Conservation (phyloP, 2,888 invertebrate genomes). For the Agrypnus murinus region DNA sequence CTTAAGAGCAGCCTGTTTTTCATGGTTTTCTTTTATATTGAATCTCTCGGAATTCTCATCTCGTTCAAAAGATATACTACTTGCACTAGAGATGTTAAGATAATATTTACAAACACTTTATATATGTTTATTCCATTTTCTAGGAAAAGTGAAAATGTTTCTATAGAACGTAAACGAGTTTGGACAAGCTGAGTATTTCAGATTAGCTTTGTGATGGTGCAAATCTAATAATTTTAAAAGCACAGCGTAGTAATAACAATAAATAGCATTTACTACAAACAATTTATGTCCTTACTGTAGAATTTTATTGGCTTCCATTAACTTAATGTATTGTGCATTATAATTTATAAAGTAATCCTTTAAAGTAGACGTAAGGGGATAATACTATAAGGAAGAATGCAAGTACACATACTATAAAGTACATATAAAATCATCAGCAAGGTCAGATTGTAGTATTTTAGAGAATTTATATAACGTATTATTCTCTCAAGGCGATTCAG, state of each 20-base stretch:
- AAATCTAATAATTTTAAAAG: slow-evolving; percentile 19
- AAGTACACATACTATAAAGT: too few relatives aligned
- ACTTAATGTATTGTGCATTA: not conserved
- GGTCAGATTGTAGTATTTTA: too few relatives aligned
- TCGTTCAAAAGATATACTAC: not conserved
- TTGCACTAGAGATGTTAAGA: not conserved
- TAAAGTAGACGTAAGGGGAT: too few relatives aligned
- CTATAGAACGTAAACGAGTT: not conserved
- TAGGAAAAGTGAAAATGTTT: slow-evolving; percentile 3
- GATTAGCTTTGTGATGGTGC: not conserved
- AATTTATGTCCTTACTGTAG: not conserved
- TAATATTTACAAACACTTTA: slow-evolving; percentile 22
- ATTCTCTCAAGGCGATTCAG: too few relatives aligned
- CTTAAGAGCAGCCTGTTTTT: too few relatives aligned
- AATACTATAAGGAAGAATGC: too few relatives aligned
- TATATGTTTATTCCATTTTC: slow-evolving; percentile 25
- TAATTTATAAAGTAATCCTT: not conserved
- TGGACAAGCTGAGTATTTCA: not conserved
- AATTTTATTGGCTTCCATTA: not conserved
- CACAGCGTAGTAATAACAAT: not conserved
- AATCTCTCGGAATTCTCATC: not conserved
- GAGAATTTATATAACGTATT: too few relatives aligned
- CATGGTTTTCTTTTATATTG: not conserved
- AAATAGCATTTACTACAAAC: too few relatives aligned
- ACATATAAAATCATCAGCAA: too few relatives aligned